Percentiles rank a stretch among this genome's conserved stretches.
These are phyloP conservation scores for Coregonus ussuriensis DNA, from an alignment of 2,797 vertebrate genomes.

Conservation along the genomic window DNA sequence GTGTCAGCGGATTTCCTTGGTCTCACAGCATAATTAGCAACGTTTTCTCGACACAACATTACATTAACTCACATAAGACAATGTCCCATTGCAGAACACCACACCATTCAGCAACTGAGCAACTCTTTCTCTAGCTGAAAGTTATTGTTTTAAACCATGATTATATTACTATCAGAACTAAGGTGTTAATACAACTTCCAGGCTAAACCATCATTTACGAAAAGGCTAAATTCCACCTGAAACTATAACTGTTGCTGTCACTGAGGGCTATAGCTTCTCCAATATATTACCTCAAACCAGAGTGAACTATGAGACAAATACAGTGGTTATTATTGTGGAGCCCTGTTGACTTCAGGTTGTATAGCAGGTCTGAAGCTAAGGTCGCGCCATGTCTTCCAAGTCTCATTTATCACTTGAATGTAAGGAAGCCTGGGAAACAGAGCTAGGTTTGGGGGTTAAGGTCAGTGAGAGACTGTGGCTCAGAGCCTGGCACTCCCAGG, in stretches of 20 bases:
- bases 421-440: no score
- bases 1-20: no score
- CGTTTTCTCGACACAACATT: no score
- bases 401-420: not conserved
- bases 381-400: not conserved
- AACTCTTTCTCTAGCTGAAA: not conserved
- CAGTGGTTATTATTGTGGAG: not conserved
- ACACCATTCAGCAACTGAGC: not conserved
- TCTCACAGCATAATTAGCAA: no score
- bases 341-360: not conserved
- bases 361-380: not conserved
- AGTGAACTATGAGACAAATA: no score
- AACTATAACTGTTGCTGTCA: not conserved
- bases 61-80: not conserved
- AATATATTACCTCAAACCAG: not conserved
- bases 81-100: not conserved
- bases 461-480: no score
- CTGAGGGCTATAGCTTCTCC: not conserved
- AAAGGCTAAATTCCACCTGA: not conserved
- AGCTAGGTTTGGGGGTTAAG: no score
- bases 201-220: not conserved
- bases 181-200: not conserved
- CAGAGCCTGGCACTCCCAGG: not conserved
- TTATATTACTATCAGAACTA: not conserved
- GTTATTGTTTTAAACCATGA: not conserved